phyloP scores from a whole-genome alignment of 2,113 vertebrate genomes.

The Hippocampus mohnikei region DNA sequence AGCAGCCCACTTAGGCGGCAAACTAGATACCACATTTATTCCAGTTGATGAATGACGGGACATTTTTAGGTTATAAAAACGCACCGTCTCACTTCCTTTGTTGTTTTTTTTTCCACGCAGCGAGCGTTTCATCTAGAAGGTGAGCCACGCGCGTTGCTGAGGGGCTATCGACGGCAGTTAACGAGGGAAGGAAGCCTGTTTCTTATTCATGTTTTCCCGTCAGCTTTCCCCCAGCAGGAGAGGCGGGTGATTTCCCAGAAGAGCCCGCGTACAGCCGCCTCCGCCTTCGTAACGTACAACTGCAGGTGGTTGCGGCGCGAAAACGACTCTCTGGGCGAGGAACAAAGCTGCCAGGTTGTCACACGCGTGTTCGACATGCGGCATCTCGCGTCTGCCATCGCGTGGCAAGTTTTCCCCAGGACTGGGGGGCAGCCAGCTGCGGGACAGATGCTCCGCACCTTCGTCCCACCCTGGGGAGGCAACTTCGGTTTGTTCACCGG shows the following conservation, averaged over 20 bases:
- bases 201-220: conserved; percentile 37
- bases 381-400: conserved; percentile 25
- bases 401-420: conserved; percentile 29
- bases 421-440: conserved; percentile 31
- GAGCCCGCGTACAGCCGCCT: conserved; percentile 29
- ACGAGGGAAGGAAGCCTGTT: conserved; percentile 39
- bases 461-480: conserved; percentile 16
- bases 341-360: conserved; percentile 30
- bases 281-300: conserved; percentile 40
- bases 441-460: conserved; percentile 45
- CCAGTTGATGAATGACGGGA: neutral
- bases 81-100: conserved; percentile 1
- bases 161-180: conserved; percentile 35
- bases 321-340: conserved; percentile 2
- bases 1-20: neutral
- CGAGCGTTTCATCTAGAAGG: conserved; percentile 16
- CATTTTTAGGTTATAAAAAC: neutral
- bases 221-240: conserved; percentile 42
- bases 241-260: conserved; percentile 48
- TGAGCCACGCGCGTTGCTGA: conserved; percentile 37
- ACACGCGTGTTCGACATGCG: conserved; percentile 14
- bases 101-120: conserved; percentile 6
- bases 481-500: conserved; percentile 1
- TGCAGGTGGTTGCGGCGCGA: conserved; percentile 27
- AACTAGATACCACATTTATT: neutral